Evolutionary conservation across 2,888 invertebrate genomes (phyloP).

Genomic region (Incurvaria masculella): DNA sequence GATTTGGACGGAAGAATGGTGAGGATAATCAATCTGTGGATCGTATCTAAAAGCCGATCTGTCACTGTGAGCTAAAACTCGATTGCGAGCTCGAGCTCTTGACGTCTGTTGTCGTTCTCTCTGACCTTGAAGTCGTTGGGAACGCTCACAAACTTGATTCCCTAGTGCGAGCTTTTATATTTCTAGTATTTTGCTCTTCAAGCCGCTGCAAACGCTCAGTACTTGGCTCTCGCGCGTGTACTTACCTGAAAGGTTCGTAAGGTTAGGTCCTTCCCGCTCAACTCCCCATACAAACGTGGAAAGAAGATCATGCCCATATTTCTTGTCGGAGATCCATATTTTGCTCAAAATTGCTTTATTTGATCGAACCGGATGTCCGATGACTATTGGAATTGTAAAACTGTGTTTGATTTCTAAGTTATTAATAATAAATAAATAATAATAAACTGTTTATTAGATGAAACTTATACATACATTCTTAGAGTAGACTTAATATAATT

Average conservation of each 20-base stretch:
- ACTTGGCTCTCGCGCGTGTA: constrained; percentile 2
- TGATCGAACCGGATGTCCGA: no score
- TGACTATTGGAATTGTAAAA: no score
- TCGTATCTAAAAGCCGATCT: constrained; percentile 16
- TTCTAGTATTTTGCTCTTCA: constrained; percentile 1
- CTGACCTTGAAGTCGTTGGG: constrained; percentile 7
- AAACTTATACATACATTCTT: no score
- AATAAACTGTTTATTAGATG: no score
- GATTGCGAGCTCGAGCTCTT: constrained; percentile 14
- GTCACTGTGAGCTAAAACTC: constrained; percentile 15
- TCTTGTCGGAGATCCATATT: no score
- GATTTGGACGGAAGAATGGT: constrained; percentile 16
- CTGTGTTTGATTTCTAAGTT: no score
- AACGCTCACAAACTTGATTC: constrained; percentile 6
- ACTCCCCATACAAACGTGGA: no score
- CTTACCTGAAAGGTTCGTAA: constrained; percentile 4
- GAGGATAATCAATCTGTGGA: constrained; percentile 17
- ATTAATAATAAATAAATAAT: no score
- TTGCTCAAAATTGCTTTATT: no score
- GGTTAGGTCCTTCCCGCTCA: no score
- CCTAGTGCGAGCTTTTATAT: not conserved
- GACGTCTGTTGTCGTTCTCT: constrained; percentile 14
- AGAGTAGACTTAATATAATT: no score
- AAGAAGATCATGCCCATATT: no score
- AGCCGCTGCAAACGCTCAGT: constrained; percentile 3